Evolutionary conservation across 2,113 vertebrate species (phyloP), one percentile per base, ranked within the genome.

Genomic region (Megaceryle torquata): DNA sequence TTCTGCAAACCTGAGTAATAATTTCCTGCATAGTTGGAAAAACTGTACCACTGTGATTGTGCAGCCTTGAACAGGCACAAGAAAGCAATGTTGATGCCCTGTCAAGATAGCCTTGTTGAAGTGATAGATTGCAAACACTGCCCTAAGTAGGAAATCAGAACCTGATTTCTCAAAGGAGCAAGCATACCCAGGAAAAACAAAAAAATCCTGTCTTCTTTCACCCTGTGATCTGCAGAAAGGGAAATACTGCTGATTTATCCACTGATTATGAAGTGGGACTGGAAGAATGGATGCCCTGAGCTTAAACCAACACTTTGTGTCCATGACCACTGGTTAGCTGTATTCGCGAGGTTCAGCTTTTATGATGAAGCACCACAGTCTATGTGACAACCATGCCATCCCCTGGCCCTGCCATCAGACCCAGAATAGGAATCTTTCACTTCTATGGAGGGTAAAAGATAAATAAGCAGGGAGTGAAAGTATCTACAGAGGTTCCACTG

Each of bases 161-260:
- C 37, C 43, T 81, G 85, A 91, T 94, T 97, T 96, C 90, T 95
- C 94, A 93, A 70, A 93, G 90, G 82, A 92, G 28, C n/a, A 67
- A 86, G 50, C 5, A n/a, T 9, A 46, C 21, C 69, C 17, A 50
- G 64, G 41, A 56, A 92, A 94, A n/a, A n/a, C n/a, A 94, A 82
- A 82, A 61, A 86, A 41, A 19, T n/a, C n/a, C 79, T 44, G 59
- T 82, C 50, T 86, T 70, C 22, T 94, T 59, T 88, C 82, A 82
- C 87, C 53, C 78, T 51, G 57, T 60, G 64, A 86, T 69, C 57
- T 15, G 11, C 70, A 85, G 78, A 87, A 96, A 78, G 11, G 22
- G 65, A 92, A 94, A 93, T 68, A 15, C 22, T 75, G 29, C 56
- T 84, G 44, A 39, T 85, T 60, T 87, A 68, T 24, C 61, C 57